These are phyloP conservation scores for Gymnodraco acuticeps DNA, from an alignment of 2,797 vertebrate species.

Conservation along the genomic window DNA sequence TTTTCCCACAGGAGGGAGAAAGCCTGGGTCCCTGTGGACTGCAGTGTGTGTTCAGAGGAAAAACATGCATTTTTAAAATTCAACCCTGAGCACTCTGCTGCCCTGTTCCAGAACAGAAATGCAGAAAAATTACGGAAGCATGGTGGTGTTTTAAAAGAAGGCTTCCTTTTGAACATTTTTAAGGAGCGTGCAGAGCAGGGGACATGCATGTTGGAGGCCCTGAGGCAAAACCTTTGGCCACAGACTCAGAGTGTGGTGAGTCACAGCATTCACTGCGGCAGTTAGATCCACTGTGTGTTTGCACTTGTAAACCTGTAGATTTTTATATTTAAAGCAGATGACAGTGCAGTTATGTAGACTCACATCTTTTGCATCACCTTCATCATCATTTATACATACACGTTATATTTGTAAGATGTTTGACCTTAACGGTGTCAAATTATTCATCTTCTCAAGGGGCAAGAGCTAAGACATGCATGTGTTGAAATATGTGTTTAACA, in stretches of 20 bases:
- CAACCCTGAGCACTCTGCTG: slow-evolving; percentile 51
- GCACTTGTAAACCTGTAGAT: not conserved
- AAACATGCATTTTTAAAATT: slow-evolving; percentile 71
- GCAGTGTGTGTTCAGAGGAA: slow-evolving; percentile 53
- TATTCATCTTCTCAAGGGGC: no score
- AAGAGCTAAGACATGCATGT: no score
- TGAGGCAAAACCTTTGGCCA: slow-evolving; percentile 28
- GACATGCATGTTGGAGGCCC: slow-evolving; percentile 39
- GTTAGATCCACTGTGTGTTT: not conserved
- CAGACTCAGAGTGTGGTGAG: slow-evolving; percentile 24
- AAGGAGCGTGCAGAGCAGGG: slow-evolving; percentile 29
- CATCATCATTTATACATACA: no score
- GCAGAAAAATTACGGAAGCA: slow-evolving; percentile 18
- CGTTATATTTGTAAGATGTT: no score
- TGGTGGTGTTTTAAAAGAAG: slow-evolving; percentile 50
- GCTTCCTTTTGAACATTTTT: slow-evolving; percentile 62
- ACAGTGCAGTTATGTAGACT: not conserved
- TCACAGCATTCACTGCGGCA: not conserved
- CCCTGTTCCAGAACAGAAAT: slow-evolving; percentile 45
- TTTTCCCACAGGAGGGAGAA: slow-evolving; percentile 39
- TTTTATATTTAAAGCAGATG: not conserved
- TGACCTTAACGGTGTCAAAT: no score
- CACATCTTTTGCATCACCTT: not conserved
- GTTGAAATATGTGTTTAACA: not conserved
- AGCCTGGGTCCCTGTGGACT: slow-evolving; percentile 52